Base-by-base conservation (phyloP, 2,113 vertebrate species). In the Myodes glareolus region DNA sequence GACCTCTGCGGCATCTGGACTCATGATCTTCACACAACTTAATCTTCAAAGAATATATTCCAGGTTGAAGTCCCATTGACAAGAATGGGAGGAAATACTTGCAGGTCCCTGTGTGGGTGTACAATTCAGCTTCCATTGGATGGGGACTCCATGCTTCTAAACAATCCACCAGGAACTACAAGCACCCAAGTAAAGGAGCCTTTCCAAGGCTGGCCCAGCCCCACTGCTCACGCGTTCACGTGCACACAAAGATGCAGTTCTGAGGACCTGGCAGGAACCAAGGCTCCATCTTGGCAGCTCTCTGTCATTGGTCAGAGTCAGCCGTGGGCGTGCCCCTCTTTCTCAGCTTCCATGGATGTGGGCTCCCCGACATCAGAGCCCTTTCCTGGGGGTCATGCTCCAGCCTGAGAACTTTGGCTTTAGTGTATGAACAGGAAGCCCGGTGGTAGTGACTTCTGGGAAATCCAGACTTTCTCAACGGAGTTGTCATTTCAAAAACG, bases 401-500 rank as follows among this genome's bases (percentile, higher is more conserved):
- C 29, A 12, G 36, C 50, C 70, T 0, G 31, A 73, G 55, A 13
- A 55, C 78, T n/a, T 47, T 55, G 13, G 3, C 52, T 85, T 67
- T 55, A 33, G 2, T 55, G 39, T 88, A 8, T 0, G 29, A 92
- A 77, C 50, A 16, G 16, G 42, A 6, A 2, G 55, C 97, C 63
- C 12, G 33, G 33, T 2, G 52, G 73, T 61, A 73, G 72, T 29
- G 87, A 85, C 88, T 50, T 88, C 67, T 55, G 94, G 52, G 9
- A n/a, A n/a, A n/a, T 55, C 85, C 91, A 92, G 94, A 17, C 31
- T 27, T 72, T 80, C 52, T 86, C 90, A 6, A 0, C 82, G 90
- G 73, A 90, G 52, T n/a, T 70, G 75, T 88, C 97, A 88, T 61
- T 97, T 96, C 68, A 68, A 42, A 94, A 75, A 82, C 36, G 39